Evolutionary conservation across 2,797 vertebrate species (phyloP), one percentile per base, ranked within the genome.

Genomic region (Cacajao melanocephalus): DNA sequence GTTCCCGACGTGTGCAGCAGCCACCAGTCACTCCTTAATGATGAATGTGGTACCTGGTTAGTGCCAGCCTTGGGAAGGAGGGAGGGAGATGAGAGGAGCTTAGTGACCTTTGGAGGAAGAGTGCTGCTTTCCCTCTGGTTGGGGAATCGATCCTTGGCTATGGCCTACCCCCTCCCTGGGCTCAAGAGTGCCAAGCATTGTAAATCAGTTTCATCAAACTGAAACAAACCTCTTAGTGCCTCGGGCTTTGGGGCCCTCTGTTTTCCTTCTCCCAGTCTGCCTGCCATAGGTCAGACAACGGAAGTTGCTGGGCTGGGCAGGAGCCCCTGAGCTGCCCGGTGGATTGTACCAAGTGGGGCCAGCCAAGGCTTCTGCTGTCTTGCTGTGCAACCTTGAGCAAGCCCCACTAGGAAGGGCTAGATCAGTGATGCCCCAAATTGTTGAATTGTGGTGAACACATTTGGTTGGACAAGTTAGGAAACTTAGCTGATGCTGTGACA

Each of bases 161-260:
- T 48, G 64, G 24, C 44, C 73, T 64, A 11, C 15, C 48, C 36
- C 80, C 64, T 67, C 12, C 30, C 44, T 81, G 50, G 19, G 41
- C 61, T 93, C 48, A 55, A 55, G 76, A 13, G 17, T 96, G 80
- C 90, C 90, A 92, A 1, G 50, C n/a, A 48, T 36, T 96, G 94
- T 95, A 97, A 97, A 97, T 55, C 36, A 41, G 4, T 75, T 52
- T 39, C 50, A 76, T 48, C 64, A 55, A 52, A 36, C 52, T 73
- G 50, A 67, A 67, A n/a, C 64, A 70, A 93, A 76, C 17, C n/a
- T 61, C 72, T 36, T 3, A 0, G 86, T 12, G 50, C 6, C 9
- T 39, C 36, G 89, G 46, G 28, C 70, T 44, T 24, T 67, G 28
- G 41, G 58, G n/a, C 28, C 57, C 24, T 92, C 41, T 95, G 48